Conservation (phyloP, 2,113 vertebrate genomes). For the Hippocampus mohnikei region DNA sequence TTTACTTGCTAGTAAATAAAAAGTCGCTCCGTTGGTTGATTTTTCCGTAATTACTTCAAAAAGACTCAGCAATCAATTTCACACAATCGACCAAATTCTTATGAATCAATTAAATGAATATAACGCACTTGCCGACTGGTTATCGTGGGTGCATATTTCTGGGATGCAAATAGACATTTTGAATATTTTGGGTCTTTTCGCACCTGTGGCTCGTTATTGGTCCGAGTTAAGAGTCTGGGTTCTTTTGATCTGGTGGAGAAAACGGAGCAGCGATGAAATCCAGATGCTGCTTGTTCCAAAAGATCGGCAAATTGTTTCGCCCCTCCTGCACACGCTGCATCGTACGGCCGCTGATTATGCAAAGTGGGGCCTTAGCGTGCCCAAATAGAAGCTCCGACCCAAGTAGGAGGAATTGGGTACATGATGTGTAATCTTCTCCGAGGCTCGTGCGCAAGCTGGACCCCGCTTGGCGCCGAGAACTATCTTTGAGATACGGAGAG, state of each 20-base stretch:
- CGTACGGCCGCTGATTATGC: conserved; percentile 34
- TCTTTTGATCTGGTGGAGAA: conserved; percentile 24
- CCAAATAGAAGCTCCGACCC: conserved; percentile 49
- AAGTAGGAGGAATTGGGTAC: conserved; percentile 18
- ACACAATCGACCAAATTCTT: too few species aligned
- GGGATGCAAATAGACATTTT: background rate
- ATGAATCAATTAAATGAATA: background rate
- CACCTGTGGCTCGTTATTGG: conserved; percentile 46
- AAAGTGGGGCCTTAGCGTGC: conserved; percentile 30
- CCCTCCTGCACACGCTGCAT: background rate
- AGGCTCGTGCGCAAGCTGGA: background rate
- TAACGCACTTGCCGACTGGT: background rate
- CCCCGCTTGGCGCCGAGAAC: too few species aligned
- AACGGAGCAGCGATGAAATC: conserved; percentile 55
- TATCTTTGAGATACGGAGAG: background rate
- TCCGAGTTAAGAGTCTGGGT: conserved; percentile 22
- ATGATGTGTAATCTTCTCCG: conserved; percentile 36
- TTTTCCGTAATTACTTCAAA: too few species aligned
- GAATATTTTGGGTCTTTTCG: background rate
- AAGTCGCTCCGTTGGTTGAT: too few species aligned
- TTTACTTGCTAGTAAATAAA: too few species aligned
- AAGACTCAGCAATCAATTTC: too few species aligned
- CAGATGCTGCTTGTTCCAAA: conserved; percentile 36
- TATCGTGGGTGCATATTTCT: background rate
- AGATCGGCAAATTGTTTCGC: conserved; percentile 18